Evolutionary conservation across 1,140 invertebrate species (phyloP), one percentile per base, ranked within the genome.

Genomic region (Hesperophylax magnus): DNA sequence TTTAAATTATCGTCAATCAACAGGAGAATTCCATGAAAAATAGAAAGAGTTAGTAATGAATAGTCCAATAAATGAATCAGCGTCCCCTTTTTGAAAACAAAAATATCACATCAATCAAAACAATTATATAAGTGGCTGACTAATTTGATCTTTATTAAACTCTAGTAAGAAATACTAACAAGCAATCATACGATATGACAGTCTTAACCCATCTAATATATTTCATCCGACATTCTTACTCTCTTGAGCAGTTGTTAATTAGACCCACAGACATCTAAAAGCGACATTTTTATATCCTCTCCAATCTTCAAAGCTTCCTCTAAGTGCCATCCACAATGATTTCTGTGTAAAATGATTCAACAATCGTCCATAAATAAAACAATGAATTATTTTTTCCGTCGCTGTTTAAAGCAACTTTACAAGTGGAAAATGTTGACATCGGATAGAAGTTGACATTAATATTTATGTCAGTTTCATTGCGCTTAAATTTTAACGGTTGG

Each of bases 401-500:
- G 7, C 56, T 58, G 20, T 58, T 58, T 58, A 22, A 58, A 58
- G n/a, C 20, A 22, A 22, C 18, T 58, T 58, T 58, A 58, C 56
- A 58, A 58, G 56, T 58, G 56, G 56, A 8, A 58, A 58, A 58
- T 18, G 56, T 58, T 58, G 56, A 58, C n/a, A 58, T 58, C 56
- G 56, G 17, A 58, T 22, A 22, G 20, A 58, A 58, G 56, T 58
- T 58, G 56, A 58, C 56, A 58, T 58, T 58, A 18, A 58, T 58
- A 22, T 58, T 18, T 20, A 18, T 58, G 20, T 20, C n/a, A 58
- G n/a, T 58, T 58, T 58, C 56, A 58, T 58, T 58, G 56, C n/a
- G 20, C 56, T 58, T 58, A 65, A 65, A 65, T 65, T 65, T 65
- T 31, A 65, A 65, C 63, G 20, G 4, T 34, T 24, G 63, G 22